These are phyloP conservation scores for Gastracanthus pulcherrimus DNA, from an alignment of 2,888 invertebrate species.

Conservation along the genomic window DNA sequence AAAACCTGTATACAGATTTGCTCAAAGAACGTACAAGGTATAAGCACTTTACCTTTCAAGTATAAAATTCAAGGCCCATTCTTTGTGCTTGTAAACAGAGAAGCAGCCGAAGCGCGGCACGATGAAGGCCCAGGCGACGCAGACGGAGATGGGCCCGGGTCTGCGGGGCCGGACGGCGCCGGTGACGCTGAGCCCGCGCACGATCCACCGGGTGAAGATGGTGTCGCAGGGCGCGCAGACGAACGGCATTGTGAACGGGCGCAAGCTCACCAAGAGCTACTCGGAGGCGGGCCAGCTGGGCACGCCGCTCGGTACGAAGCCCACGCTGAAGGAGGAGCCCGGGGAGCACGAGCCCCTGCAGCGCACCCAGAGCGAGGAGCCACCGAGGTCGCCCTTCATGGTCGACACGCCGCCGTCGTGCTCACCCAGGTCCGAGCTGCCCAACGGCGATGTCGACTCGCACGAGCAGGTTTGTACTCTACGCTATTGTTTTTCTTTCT, in stretches of 20 bases:
- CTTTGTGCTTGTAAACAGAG: conserved; percentile 78
- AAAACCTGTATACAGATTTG: no score
- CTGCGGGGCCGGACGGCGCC: conserved; percentile 77
- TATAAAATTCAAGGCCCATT: no score
- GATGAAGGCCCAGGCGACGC: conserved; percentile 96
- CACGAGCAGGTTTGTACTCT: conserved; percentile 28
- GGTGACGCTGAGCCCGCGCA: conserved; percentile 87
- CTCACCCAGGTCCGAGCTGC: conserved; percentile 64
- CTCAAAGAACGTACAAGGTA: no score
- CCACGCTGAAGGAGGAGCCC: conserved; percentile 64
- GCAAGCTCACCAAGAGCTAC: conserved; percentile 90
- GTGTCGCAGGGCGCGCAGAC: conserved; percentile 95
- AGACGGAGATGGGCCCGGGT: conserved; percentile 88
- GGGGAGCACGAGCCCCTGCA: conserved; percentile 87
- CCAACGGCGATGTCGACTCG: conserved; percentile 67
- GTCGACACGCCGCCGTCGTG: conserved; percentile 79
- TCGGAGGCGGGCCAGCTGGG: conserved; percentile 85
- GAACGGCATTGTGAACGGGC: conserved; percentile 87
- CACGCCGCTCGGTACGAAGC: conserved; percentile 70
- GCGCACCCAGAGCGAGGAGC: conserved; percentile 91
- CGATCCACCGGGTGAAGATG: conserved; percentile 91
- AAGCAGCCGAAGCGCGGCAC: conserved; percentile 87
- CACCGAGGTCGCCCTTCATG: conserved; percentile 87
- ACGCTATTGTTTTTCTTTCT: background rate
- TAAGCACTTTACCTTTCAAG: no score